Percentiles rank a stretch among this genome's conserved stretches.
Evolutionary conservation across 2,797 vertebrate species (phyloP).

Genomic region (Tapirus indicus): DNA sequence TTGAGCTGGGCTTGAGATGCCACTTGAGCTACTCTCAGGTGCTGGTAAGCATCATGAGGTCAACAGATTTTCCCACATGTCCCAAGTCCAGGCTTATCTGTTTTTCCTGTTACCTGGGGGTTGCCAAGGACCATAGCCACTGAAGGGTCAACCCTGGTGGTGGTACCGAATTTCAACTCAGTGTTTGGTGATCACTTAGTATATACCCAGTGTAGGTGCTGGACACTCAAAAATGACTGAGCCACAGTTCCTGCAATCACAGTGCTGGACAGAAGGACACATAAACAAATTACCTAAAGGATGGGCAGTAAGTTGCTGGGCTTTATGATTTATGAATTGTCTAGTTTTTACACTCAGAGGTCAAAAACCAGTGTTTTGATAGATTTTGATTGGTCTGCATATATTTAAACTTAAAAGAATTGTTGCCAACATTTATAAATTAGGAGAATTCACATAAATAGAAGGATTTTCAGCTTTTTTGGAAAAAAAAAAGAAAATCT

Average conservation of each 20-base stretch:
- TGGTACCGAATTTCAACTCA: background rate
- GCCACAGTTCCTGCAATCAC: background rate
- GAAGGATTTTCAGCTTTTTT: background rate
- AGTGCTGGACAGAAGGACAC: background rate
- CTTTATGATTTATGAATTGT: background rate
- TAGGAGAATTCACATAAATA: background rate
- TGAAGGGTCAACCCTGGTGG: background rate
- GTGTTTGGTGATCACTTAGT: background rate
- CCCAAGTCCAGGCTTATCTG: background rate
- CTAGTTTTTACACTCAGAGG: background rate
- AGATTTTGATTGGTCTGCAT: background rate
- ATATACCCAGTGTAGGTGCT: background rate
- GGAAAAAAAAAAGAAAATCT: background rate
- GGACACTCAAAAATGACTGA: background rate
- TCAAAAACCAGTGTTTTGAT: background rate
- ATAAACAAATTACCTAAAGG: background rate
- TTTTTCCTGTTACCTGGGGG: background rate
- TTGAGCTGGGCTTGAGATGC: background rate
- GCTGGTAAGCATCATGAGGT: background rate
- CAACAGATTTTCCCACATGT: background rate
- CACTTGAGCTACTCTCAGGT: background rate
- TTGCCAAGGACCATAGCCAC: background rate
- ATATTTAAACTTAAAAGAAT: background rate
- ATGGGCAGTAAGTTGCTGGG: background rate
- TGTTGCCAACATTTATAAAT: background rate